Conservation (phyloP, 1,140 invertebrate species). For the Hylaeus volcanicus region DNA sequence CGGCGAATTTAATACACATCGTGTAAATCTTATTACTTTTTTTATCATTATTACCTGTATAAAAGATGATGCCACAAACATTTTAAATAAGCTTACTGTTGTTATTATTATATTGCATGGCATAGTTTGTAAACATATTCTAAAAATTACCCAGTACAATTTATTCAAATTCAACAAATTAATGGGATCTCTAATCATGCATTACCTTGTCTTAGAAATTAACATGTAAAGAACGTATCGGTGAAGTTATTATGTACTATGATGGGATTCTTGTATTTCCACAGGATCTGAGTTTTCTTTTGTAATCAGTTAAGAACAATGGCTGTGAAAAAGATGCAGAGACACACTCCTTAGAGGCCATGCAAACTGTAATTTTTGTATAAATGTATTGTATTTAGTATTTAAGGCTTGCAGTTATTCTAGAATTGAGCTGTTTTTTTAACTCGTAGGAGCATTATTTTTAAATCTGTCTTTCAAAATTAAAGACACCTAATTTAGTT, state of each 20-base stretch:
- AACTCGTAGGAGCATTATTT: neutral
- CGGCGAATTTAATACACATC: neutral
- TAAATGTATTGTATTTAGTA: neutral
- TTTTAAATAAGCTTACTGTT: neutral
- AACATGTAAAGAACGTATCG: neutral
- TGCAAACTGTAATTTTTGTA: neutral
- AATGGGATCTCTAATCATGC: neutral
- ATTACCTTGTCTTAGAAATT: neutral
- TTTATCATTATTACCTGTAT: neutral
- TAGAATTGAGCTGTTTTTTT: slow-evolving; percentile 3
- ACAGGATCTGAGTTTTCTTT: neutral
- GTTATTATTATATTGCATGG: neutral
- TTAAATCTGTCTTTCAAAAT: neutral
- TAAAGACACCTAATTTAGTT: neutral
- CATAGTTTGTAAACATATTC: neutral
- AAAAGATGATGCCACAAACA: neutral
- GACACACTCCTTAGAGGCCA: neutral
- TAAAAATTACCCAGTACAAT: neutral
- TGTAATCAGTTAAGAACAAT: neutral
- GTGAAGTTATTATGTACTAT: neutral
- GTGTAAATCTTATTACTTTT: neutral
- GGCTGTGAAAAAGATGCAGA: neutral
- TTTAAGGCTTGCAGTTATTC: neutral
- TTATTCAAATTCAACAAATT: neutral
- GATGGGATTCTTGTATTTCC: neutral